phyloP scores from a whole-genome alignment of 2,888 invertebrate species.

The Amiota communis region DNA sequence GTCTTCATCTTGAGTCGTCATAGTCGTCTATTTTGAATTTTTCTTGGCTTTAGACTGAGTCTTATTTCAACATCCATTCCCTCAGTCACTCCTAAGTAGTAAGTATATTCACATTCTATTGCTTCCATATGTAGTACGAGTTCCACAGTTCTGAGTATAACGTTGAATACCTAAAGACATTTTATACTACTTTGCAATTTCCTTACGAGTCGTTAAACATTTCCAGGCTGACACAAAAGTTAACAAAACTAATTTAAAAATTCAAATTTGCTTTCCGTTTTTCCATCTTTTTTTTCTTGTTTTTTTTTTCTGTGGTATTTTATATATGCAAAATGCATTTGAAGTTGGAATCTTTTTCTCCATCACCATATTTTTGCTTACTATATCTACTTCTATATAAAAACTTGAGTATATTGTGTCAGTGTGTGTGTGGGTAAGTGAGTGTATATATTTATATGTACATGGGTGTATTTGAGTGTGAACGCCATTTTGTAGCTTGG shows the following conservation, averaged over 20 bases:
- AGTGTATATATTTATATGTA: constrained; percentile 31
- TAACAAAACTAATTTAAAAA: constrained; percentile 74
- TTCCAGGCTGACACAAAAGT: constrained; percentile 66
- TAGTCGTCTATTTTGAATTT: too few species aligned
- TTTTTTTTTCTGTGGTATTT: constrained; percentile 47
- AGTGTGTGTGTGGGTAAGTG: constrained; percentile 11
- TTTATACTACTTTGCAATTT: constrained; percentile 64
- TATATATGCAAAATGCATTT: constrained; percentile 11
- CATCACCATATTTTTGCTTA: too few species aligned
- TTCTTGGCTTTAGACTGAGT: too few species aligned
- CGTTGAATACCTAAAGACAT: constrained; percentile 64
- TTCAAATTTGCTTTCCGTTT: constrained; percentile 70
- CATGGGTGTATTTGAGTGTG: constrained; percentile 35
- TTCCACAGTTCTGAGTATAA: neutral
- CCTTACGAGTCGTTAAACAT: constrained; percentile 71
- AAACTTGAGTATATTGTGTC: constrained; percentile 13
- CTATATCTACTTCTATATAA: neutral
- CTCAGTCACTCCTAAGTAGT: too few species aligned
- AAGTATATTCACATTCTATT: neutral
- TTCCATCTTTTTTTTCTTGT: constrained; percentile 1
- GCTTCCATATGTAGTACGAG: neutral
- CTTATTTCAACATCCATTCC: too few species aligned
- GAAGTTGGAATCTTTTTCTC: too few species aligned
- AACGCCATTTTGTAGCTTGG: constrained; percentile 57
- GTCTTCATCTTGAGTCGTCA: neutral